Evolutionary conservation across 2,888 invertebrate genomes (phyloP), one percentile per base, ranked within the genome.

Genomic region (Oscheius onirici): DNA sequence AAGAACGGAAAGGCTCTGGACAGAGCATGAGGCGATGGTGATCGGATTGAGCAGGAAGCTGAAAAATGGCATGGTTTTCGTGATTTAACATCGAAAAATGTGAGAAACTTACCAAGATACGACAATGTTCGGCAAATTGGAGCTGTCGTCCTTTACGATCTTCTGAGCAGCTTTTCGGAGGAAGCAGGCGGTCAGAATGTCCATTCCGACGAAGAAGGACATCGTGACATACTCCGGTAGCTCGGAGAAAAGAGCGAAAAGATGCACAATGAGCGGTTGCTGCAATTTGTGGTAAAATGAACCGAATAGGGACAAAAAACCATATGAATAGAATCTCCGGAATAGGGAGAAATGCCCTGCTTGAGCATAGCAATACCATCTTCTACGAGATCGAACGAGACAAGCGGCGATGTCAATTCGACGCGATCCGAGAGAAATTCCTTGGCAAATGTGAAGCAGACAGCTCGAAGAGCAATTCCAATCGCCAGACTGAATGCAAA

Each of bases 11-110:
- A 85, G 44, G 24, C 82, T 83, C n/a, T 75, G 58, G 26, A 82
- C 82, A 1, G 81, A 79, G 49, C 80, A 80, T 8, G 80, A 77
- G 10, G 76, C 71, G 15, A 87, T 76, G 2, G 85, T 71, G 41
- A 84, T 70, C 17, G 87, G 87, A 63, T 86, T 86, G 60, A 86
- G 78, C 6, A 86, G 73, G 71, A 83, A 87, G 51, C 81, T 84
- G 61, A 76, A 83, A 65, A 74, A 40, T n/a, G 40, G n/a, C n/a
- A n/a, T n/a, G n/a, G n/a, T n/a, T n/a, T n/a, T n/a, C n/a, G n/a
- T n/a, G n/a, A 2, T 61, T 3, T 11, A n/a, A 44, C n/a, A 44
- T 15, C 44, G 20, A 28, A 54, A 17, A 46, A n/a, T n/a, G n/a
- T n/a, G n/a, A n/a, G n/a, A 49, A 22, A 68, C 13, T n/a, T 5